phyloP scores from a whole-genome alignment of 2,888 invertebrate genomes.

The Orthosia cruda region DNA sequence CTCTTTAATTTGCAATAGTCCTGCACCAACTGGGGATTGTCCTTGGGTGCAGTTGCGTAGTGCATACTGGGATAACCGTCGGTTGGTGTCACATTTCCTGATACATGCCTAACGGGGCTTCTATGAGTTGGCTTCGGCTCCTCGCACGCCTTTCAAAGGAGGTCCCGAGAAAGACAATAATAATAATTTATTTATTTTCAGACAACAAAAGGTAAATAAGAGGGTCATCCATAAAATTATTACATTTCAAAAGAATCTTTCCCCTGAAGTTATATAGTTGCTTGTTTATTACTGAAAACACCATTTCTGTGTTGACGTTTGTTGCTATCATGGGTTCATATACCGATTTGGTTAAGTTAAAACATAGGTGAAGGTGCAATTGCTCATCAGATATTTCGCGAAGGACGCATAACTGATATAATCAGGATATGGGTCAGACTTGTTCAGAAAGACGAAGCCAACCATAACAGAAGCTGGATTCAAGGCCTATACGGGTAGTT shows the following conservation, averaged over 20 bases:
- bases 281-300: constrained; percentile 72
- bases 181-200: too few relatives aligned
- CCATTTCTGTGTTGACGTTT: constrained; percentile 65
- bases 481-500: constrained; percentile 69
- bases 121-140: too few relatives aligned
- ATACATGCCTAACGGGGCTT: too few relatives aligned
- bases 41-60: too few relatives aligned
- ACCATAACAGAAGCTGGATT: constrained; percentile 69
- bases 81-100: too few relatives aligned
- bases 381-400: constrained; percentile 31
- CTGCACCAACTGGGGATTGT: too few relatives aligned
- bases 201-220: too few relatives aligned
- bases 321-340: constrained; percentile 69
- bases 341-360: constrained; percentile 66
- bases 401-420: constrained; percentile 39
- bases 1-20: too few relatives aligned
- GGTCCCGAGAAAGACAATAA: too few relatives aligned
- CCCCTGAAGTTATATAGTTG: constrained; percentile 78
- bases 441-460: constrained; percentile 45
- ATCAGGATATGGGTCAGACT: constrained; percentile 40
- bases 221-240: constrained; percentile 72
- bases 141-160: too few relatives aligned
- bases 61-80: too few relatives aligned
- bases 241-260: constrained; percentile 71
- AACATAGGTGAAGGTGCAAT: constrained; percentile 46